phyloP scores from a whole-genome alignment of 53 echinoderm and acorn worm genomes.

The Pentamera pediparva region DNA sequence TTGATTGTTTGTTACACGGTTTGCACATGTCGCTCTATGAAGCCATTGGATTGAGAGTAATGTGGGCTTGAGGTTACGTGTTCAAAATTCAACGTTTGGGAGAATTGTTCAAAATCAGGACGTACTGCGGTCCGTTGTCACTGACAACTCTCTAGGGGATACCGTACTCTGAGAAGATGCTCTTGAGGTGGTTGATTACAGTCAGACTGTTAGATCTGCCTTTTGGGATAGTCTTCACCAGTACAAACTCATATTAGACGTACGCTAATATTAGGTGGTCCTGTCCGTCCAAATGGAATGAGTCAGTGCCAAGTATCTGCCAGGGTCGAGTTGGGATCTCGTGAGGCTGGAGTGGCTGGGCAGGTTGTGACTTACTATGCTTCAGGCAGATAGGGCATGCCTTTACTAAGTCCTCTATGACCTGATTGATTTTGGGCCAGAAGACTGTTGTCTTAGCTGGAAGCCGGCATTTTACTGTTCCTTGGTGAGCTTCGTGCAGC shows the following conservation, averaged over 20 bases:
- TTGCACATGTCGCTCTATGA: conserved; percentile 41
- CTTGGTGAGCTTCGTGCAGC: conserved; percentile 54
- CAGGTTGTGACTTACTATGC: conserved; percentile 17
- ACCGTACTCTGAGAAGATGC: conserved; percentile 52
- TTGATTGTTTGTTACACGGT: conserved; percentile 40
- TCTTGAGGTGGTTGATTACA: conserved; percentile 28
- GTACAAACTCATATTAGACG: conserved; percentile 44
- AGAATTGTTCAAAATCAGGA: conserved; percentile 15
- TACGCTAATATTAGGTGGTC: conserved; percentile 48
- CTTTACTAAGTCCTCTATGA: conserved; percentile 34
- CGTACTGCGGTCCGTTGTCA: conserved; percentile 33
- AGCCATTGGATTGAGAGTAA: conserved; percentile 46
- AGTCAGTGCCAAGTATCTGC: conserved; percentile 41
- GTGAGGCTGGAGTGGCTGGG: conserved; percentile 43
- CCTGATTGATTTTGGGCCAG: conserved; percentile 55
- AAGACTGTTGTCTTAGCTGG: conserved; percentile 35
- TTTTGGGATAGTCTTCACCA: conserved; percentile 35
- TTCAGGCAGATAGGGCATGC: conserved; percentile 41
- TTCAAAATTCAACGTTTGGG: conserved; percentile 20
- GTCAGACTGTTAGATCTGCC: conserved; percentile 23
- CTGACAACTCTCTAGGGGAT: conserved; percentile 45
- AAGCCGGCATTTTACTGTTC: conserved; percentile 49
- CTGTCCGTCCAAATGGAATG: conserved; percentile 20
- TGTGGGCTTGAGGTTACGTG: conserved; percentile 53
- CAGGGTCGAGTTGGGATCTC: conserved; percentile 46